Evolutionary conservation across 2,113 vertebrate species (phyloP).

Genomic region (Phalacrocorax brasilianus): DNA sequence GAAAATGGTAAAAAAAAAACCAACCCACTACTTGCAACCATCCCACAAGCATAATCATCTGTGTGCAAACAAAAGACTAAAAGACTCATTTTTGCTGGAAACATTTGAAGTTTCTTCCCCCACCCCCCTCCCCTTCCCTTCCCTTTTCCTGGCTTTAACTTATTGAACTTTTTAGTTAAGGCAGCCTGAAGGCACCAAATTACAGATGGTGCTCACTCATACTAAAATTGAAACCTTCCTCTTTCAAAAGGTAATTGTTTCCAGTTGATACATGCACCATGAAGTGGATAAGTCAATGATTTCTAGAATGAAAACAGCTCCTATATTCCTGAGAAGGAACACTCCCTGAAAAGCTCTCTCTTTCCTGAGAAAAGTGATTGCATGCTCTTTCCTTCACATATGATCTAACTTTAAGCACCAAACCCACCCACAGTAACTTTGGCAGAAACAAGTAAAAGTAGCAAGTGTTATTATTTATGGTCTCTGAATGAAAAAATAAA

Average conservation of each 20-base stretch:
- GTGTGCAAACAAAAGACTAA: conserved; percentile 1
- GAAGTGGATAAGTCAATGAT: conserved; percentile 12
- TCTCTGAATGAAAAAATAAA: neutral
- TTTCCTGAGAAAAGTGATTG: neutral
- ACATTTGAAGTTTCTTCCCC: neutral
- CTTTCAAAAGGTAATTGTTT: conserved; percentile 60
- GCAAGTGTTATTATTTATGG: neutral
- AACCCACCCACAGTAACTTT: neutral
- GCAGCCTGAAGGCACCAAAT: conserved; percentile 31
- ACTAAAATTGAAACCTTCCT: conserved; percentile 62
- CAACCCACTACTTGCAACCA: neutral
- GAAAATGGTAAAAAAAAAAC: neutral
- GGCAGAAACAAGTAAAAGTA: neutral
- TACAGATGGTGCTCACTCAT: conserved; percentile 55
- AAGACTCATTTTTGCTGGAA: neutral
- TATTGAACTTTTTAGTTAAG: conserved; percentile 36
- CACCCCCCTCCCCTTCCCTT: neutral
- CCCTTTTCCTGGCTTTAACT: conserved; percentile 34
- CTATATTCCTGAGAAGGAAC: neutral
- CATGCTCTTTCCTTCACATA: neutral
- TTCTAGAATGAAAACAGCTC: conserved; percentile 7
- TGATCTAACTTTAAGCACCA: neutral
- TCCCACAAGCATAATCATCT: neutral
- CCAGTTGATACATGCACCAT: conserved; percentile 19
- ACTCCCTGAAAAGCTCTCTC: neutral